Base-by-base conservation (phyloP, 2,888 invertebrate species). In the Ormyrus nitidulus region DNA sequence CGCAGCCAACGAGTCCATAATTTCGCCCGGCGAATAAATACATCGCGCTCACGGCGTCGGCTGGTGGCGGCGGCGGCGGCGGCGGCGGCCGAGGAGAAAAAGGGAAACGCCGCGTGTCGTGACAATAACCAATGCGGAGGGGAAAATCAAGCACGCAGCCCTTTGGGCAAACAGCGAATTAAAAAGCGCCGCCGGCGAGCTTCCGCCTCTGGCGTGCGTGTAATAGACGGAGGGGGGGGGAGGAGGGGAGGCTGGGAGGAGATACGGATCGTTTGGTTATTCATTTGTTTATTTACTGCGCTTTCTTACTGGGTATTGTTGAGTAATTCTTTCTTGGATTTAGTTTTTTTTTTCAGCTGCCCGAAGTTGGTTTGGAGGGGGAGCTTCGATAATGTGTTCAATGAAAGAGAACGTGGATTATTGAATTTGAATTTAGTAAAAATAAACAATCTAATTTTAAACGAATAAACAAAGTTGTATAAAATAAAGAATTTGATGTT, bases 131-230 rank as follows among this genome's bases (percentile, higher is more conserved):
- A 62, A 62, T 62, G 46, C 46, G 46, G n/a, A 11, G n/a, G 44
- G 34, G 48, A 51, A 65, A 65, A 65, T 48, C 51, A 51, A 49
- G 49, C 65, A 65, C 65, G 56, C 44, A 69, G 44, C 9, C 54
- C 54, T 56, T 56, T 69, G 56, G 46, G 56, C 54, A 69, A 69
- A 69, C 69, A 69, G 69, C 46, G 69, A 69, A 69, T 56, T 56
- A 65, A 65, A 65, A 51, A 65, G 48, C 48, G 48, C 34, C 34
- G 34, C 34, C 34, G 34, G 8, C 65, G 54, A 8, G 62, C 44
- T 34, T 34, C 34, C 34, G 34, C 34, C 34, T 34, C 34, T 44
- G 62, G 62, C 44, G 62, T 62, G 46, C 53, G 46, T 69, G 46
- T 56, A 56, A 69, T 69, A 13, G 56, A 69, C 19, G 13, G 54